These are phyloP conservation scores for Tachina fera DNA, from an alignment of 2,888 invertebrate genomes.

Conservation along the genomic window DNA sequence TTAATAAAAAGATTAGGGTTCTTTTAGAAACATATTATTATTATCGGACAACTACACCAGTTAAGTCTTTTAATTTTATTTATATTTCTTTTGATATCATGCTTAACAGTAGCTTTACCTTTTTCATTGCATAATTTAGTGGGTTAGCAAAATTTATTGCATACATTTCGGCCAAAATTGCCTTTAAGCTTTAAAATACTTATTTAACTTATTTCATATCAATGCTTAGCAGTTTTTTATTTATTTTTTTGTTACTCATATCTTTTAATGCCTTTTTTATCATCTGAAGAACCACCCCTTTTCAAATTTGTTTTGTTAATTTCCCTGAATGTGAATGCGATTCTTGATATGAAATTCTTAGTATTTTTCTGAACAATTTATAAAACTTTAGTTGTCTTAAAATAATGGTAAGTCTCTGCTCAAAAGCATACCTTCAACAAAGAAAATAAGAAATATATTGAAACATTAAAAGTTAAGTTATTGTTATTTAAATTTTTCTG, in stretches of 20 bases:
- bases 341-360: neutral
- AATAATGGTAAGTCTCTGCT: constrained; percentile 10
- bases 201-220: neutral
- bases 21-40: no score
- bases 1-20: neutral
- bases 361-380: constrained; percentile 23
- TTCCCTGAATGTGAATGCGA: neutral
- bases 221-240: neutral
- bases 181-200: neutral
- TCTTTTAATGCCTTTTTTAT: neutral
- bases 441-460: neutral
- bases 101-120: neutral
- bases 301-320: constrained; percentile 9
- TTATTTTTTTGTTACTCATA: neutral
- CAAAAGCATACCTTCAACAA: constrained; percentile 20
- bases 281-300: constrained; percentile 34
- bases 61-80: no score
- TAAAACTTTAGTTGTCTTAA: constrained; percentile 50
- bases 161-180: neutral
- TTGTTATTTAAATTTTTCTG: constrained; percentile 45
- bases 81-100: no score
- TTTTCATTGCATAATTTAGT: neutral
- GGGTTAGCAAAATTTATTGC: neutral
- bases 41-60: no score
- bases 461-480: constrained; percentile 67